Percentiles rank a stretch among this genome's conserved stretches.
Conservation (phyloP, 2,113 vertebrate genomes). For the Zootoca vivipara region DNA sequence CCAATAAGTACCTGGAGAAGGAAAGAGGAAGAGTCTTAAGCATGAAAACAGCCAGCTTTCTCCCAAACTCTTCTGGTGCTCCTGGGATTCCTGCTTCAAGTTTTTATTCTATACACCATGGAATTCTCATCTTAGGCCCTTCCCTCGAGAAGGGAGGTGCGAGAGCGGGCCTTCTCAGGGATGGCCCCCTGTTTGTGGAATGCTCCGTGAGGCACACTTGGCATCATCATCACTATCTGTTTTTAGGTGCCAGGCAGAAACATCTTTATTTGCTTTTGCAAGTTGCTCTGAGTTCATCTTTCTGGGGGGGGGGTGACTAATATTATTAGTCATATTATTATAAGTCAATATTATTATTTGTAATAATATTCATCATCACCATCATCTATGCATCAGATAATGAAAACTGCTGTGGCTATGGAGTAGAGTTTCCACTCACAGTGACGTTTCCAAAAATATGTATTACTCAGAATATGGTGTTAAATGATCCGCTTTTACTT, state of each 20-base stretch:
- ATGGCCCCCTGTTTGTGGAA: too few relatives aligned
- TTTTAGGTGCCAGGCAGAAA: too few relatives aligned
- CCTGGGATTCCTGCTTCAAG: neutral
- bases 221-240: too few relatives aligned
- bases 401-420: neutral
- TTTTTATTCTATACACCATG: neutral
- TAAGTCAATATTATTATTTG: too few relatives aligned
- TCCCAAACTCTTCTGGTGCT: neutral
- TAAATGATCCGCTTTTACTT: neutral
- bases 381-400: neutral
- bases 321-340: too few relatives aligned
- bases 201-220: too few relatives aligned
- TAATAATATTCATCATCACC: too few relatives aligned
- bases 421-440: neutral
- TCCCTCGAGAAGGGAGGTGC: too few relatives aligned
- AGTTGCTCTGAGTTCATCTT: too few relatives aligned
- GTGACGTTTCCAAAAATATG: neutral
- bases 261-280: too few relatives aligned
- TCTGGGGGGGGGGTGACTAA: too few relatives aligned
- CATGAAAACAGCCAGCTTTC: neutral
- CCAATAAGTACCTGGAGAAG: constrained; percentile 90
- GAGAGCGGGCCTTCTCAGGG: too few relatives aligned
- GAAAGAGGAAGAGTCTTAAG: neutral
- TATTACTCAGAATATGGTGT: neutral
- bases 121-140: neutral